phyloP scores from a whole-genome alignment of 53 echinoderm and acorn worm genomes.

The Paracentrotus lividus region DNA sequence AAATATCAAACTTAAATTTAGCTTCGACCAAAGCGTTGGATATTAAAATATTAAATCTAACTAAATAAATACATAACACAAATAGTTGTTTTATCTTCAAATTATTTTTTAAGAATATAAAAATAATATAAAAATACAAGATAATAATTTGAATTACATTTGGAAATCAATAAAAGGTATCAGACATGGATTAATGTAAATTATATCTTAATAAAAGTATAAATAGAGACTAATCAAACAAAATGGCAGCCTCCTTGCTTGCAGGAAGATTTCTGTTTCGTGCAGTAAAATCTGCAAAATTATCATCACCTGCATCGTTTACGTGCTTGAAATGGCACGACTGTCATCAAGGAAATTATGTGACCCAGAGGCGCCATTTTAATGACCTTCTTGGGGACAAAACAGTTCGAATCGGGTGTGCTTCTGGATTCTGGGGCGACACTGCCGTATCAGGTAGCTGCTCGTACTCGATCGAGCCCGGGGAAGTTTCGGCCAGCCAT shows the following conservation, averaged over 20 bases:
- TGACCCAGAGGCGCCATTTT: constrained; percentile 56
- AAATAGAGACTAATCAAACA: constrained; percentile 23
- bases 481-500: too few species aligned
- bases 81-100: too few species aligned
- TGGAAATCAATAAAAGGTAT: too few species aligned
- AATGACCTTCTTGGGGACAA: constrained; percentile 73
- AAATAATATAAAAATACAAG: too few species aligned
- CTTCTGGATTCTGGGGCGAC: constrained; percentile 97
- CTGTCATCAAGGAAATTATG: not conserved
- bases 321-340: constrained; percentile 1
- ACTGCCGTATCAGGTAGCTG: constrained; percentile 85
- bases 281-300: constrained; percentile 46
- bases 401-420: constrained; percentile 90
- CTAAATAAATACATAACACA: too few species aligned
- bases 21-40: too few species aligned
- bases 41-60: too few species aligned
- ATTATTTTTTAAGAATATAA: too few species aligned
- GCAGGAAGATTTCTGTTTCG: constrained; percentile 7
- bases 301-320: not conserved
- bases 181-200: too few species aligned
- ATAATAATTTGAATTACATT: too few species aligned
- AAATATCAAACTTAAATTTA: too few species aligned
- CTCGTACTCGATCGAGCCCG: not conserved
- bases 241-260: constrained; percentile 79
- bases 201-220: not conserved